Evolutionary conservation across 2,113 vertebrate species (phyloP), one percentile per base, ranked within the genome.

Genomic region (Psilopsiagon aurifrons): DNA sequence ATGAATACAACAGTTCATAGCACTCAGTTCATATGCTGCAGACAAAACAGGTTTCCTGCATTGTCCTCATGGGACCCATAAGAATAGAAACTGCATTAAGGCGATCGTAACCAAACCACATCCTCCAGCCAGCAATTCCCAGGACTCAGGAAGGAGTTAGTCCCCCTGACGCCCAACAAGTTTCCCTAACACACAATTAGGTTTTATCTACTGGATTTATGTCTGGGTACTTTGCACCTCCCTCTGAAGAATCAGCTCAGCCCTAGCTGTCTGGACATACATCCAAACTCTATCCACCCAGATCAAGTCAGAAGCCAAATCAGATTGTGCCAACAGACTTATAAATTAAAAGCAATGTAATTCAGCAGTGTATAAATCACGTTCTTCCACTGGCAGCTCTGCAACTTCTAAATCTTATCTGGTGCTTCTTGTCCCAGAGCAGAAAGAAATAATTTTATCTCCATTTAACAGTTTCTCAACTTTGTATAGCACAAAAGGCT

Each of bases 71-170:
- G 92, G 60, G 62, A n/a, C 82, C 57, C 59, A 22, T 90, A 68
- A 83, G 70, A 88, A 68, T 3, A 44, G 33, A 79, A 94, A 59
- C 57, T 83, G 57, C 67, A 83, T 69, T 79, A 86, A 85, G 67
- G 75, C 85, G 95, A 62, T 90, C 82, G 5, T 46, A 88, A 90
- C 60, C 44, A 93, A 95, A 92, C 67, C 75, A 93, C 70, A 68
- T 14, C 55, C 33, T 73, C 85, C 67, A 83, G 37, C 52, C 63
- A 86, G 67, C 31, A 80, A 44, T 78, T 69, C 66, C 59, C 78
- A 83, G 52, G 62, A 49, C 43, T 90, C 75, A 62, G 62, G 55
- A 93, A 91, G 27, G 57, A 92, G 57, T 47, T 43, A 1, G 11
- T 31, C 83, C 86, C 64, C 57, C 89, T 44, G 44, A 60, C 39